Evolutionary conservation across 2,888 invertebrate species (phyloP).

Genomic region (Mythimna albipuncta): DNA sequence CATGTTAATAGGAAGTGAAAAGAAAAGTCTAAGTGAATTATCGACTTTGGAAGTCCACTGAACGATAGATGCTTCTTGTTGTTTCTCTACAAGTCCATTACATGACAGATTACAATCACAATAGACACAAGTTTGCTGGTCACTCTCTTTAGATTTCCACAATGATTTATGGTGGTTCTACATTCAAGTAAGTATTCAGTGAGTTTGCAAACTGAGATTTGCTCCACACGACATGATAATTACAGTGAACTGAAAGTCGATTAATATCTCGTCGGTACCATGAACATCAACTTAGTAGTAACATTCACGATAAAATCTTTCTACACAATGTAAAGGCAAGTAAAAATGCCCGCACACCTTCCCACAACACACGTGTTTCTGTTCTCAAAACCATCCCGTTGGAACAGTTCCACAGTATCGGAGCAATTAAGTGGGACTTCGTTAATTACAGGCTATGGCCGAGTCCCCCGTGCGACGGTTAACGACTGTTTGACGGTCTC

Average conservation of each 20-base stretch:
- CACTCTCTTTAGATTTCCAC: not conserved
- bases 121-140: not conserved
- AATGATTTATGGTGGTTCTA: not conserved
- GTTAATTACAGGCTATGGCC: conserved; percentile 42
- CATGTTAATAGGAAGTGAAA: conserved; percentile 12
- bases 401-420: conserved; percentile 10
- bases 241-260: not conserved
- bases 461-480: conserved; percentile 35
- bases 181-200: too few species aligned
- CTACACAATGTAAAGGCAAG: not conserved
- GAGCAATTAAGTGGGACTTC: conserved; percentile 25
- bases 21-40: conserved; percentile 24
- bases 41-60: conserved; percentile 12
- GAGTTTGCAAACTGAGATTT: not conserved
- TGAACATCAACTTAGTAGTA: not conserved
- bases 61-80: not conserved
- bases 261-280: not conserved
- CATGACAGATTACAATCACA: not conserved
- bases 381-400: not conserved
- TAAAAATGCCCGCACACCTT: not conserved
- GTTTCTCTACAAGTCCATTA: conserved; percentile 4
- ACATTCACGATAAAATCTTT: not conserved
- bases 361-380: conserved; percentile 3
- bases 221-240: not conserved
- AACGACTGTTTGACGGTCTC: conserved; percentile 48